Evolutionary conservation across 1,140 invertebrate genomes (phyloP), one percentile per base, ranked within the genome.

Genomic region (Aethina tumida): DNA sequence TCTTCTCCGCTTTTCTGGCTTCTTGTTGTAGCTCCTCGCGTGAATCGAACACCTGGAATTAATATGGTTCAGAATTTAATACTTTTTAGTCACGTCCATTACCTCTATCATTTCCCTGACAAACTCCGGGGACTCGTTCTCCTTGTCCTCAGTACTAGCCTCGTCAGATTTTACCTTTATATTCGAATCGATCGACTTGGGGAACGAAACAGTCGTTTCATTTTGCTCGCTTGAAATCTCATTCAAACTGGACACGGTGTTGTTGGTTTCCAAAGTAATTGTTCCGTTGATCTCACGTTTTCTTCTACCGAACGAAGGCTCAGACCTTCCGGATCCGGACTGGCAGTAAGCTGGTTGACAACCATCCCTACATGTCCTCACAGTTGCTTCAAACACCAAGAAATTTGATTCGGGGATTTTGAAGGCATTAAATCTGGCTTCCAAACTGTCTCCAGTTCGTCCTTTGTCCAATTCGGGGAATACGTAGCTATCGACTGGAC

Each of bases 401-500:
- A 91, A 91, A 59, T 93, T 93, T 0, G 89, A 92, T 68, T 93
- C 88, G 0, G 90, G 90, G 50, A 94, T 91, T 65, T 94, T 94
- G 51, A 93, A 94, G 2, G 90, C 90, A 64, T 92, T 91, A 56
- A 94, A 94, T 47, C 87, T 71, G 0, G 88, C 86, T 66, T 92
- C 88, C 5, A 93, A 64, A 6, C 84, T 89, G 51, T 91, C 86
- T 0, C 85, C 84, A 51, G 79, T 85, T 14, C 88, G 70, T 1
- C 87, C 73, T 55, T 84, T 79, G 54, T 92, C 88, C 43, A 94
- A 58, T 55, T 89, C 85, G 0, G 89, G 89, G 65, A 94, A 94
- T 0, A 94, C 87, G 56, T 85, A 89, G 22, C 85, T 81, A 64
- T 94, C 88, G 1, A 92, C 84, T 1, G 88, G 89, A 54, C 88